phyloP scores from a whole-genome alignment of 2,797 vertebrate species.

The Acrocephalus scirpaceus region DNA sequence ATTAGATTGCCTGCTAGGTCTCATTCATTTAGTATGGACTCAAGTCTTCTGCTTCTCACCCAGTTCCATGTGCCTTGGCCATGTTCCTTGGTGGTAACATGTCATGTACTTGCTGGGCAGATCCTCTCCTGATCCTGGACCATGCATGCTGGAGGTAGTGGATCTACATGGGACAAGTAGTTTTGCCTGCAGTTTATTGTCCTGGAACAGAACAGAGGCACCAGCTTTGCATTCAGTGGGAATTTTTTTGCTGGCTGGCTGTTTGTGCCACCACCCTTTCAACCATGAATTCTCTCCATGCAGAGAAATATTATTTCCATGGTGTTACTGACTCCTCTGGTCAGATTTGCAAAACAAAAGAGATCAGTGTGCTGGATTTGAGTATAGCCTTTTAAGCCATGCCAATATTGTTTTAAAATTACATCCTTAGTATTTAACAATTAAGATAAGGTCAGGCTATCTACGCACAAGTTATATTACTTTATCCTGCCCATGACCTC shows the following conservation, averaged over 20 bases:
- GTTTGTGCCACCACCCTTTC: not conserved
- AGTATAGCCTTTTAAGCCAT: not conserved
- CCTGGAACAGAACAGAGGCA: not conserved
- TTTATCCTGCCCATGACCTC: not conserved
- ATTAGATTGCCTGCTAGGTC: not conserved
- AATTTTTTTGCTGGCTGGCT: not conserved
- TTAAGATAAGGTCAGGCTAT: not conserved
- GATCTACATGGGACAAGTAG: not conserved
- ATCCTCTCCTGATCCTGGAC: not conserved
- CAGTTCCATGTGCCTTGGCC: not conserved
- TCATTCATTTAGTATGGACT: not conserved
- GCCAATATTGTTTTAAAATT: not conserved
- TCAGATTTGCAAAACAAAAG: not conserved
- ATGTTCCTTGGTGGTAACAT: not conserved
- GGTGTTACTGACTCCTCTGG: not conserved
- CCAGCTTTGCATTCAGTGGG: not conserved
- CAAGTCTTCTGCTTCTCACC: not conserved
- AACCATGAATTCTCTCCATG: not conserved
- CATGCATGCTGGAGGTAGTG: not conserved
- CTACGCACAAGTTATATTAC: not conserved
- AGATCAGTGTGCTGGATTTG: not conserved
- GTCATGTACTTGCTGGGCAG: not conserved
- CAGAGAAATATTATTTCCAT: not conserved
- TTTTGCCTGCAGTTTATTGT: not conserved
- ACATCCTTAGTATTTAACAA: not conserved